phyloP scores from a whole-genome alignment of 2,888 invertebrate species.

The Psylliodes chrysocephalus region DNA sequence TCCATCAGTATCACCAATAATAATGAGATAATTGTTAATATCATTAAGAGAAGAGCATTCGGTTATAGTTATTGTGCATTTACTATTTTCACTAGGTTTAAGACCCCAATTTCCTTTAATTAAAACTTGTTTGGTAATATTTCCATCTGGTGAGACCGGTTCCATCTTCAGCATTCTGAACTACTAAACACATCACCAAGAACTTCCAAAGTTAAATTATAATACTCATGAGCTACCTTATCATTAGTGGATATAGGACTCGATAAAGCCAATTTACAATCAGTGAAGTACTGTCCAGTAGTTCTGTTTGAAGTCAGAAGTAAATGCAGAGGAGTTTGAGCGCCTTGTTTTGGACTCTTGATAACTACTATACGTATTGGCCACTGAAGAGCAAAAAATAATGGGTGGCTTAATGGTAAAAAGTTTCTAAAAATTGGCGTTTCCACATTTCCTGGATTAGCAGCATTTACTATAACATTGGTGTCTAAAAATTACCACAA shows the following conservation, averaged over 20 bases:
- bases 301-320: constrained; percentile 59
- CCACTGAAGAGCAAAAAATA: constrained; percentile 61
- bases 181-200: constrained; percentile 56
- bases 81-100: constrained; percentile 60
- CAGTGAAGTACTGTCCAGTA: constrained; percentile 60
- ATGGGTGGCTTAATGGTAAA: constrained; percentile 57
- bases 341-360: constrained; percentile 62
- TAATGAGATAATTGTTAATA: constrained; percentile 46
- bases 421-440: constrained; percentile 62
- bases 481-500: constrained; percentile 61
- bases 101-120: constrained; percentile 51
- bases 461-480: constrained; percentile 61
- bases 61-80: constrained; percentile 56
- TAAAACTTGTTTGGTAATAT: constrained; percentile 57
- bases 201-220: constrained; percentile 57
- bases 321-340: constrained; percentile 62
- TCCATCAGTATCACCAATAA: constrained; percentile 63
- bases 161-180: constrained; percentile 57
- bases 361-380: constrained; percentile 59
- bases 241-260: constrained; percentile 56
- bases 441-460: constrained; percentile 65
- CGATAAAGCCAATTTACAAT: constrained; percentile 58
- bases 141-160: constrained; percentile 58
- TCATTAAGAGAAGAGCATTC: constrained; percentile 45
- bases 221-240: constrained; percentile 55